Evolutionary conservation across 2,888 invertebrate genomes (phyloP), one percentile per base, ranked within the genome.

Genomic region (Deilephila elpenor): DNA sequence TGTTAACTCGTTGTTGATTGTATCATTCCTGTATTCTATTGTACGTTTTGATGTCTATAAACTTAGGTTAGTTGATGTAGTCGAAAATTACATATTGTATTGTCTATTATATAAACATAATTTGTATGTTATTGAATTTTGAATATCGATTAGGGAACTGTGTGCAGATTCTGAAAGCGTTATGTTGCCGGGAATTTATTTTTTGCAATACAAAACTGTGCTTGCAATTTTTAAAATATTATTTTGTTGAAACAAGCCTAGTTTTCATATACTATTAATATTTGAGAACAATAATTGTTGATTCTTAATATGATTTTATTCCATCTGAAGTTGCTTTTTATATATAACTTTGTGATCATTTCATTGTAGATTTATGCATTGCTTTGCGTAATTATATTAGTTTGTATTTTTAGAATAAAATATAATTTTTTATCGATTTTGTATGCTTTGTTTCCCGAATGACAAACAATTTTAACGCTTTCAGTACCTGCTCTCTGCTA

Each of bases 11-110:
- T 74, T 72, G 74, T 74, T 79, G 80, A 80, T 83, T 83, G 76
- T 83, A 87, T 87, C 91, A 91, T 91, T 91, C 91, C 91, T 89
- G 82, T 89, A 88, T 82, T 83, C 80, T 84, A 83, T 80, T 82
- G 78, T 79, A 78, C 83, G 83, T 86, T 86, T 83, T 79, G 51
- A 20, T 72, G 72, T 72, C 72, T 72, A 62, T 72, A 72, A 25
- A 61, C 17, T 53, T 72, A 62, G 72, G n/a, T 53, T 62, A 72
- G 62, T 25, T 51, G 64, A 44, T 64, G 44, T 64, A 64, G 37
- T 64, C 64, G 14, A 51, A 67, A 51, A 14, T 51, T 67, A 67
- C 44, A 67, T 51, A 44, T 25, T 67, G 51, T 75, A 76, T 74
- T 62, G 51, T 70, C 71, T 73, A 64, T 76, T 78, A 74, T 77